Conservation (phyloP, 2,888 invertebrate genomes). For the Acleris laterana region DNA sequence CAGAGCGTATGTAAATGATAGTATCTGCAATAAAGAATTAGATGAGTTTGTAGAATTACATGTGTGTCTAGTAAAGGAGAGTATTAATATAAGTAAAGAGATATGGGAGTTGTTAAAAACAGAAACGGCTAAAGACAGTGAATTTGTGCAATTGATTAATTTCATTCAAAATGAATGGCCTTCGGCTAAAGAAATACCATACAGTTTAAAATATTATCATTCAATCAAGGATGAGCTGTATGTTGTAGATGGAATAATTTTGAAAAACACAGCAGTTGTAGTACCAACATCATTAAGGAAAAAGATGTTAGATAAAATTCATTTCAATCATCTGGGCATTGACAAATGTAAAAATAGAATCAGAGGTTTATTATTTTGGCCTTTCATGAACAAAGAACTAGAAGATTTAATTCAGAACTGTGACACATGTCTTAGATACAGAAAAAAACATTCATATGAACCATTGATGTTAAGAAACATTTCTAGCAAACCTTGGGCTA, state of each 20-base stretch:
- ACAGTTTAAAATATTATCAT: slow-evolving; percentile 15
- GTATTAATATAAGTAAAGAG: slow-evolving; percentile 25
- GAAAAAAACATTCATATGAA: slow-evolving; percentile 19
- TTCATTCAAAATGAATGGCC: slow-evolving; percentile 17
- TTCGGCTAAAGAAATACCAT: slow-evolving; percentile 8
- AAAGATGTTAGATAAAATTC: too few species aligned
- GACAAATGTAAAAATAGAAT: slow-evolving; percentile 21
- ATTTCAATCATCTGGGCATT: too few species aligned
- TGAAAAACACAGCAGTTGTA: slow-evolving; percentile 27
- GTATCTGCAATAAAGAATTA: slow-evolving; percentile 26
- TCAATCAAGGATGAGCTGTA: slow-evolving; percentile 29
- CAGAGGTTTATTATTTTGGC: slow-evolving; percentile 27
- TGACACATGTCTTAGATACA: slow-evolving; percentile 17
- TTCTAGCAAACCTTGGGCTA: slow-evolving; percentile 17
- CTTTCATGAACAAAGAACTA: slow-evolving; percentile 28
- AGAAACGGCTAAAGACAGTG: slow-evolving; percentile 24
- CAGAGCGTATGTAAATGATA: slow-evolving; percentile 31
- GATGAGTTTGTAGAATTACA: slow-evolving; percentile 32
- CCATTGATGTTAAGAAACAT: slow-evolving; percentile 17
- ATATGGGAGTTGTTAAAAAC: slow-evolving; percentile 23
- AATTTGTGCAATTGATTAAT: slow-evolving; percentile 6
- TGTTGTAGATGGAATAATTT: slow-evolving; percentile 16
- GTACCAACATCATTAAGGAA: slow-evolving; percentile 13
- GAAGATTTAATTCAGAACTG: slow-evolving; percentile 26
- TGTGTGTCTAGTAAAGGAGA: slow-evolving; percentile 26